Percentiles rank a stretch among this genome's conserved stretches.
Evolutionary conservation across 2,113 vertebrate species (phyloP).

Genomic region (Uropsilus gracilis): DNA sequence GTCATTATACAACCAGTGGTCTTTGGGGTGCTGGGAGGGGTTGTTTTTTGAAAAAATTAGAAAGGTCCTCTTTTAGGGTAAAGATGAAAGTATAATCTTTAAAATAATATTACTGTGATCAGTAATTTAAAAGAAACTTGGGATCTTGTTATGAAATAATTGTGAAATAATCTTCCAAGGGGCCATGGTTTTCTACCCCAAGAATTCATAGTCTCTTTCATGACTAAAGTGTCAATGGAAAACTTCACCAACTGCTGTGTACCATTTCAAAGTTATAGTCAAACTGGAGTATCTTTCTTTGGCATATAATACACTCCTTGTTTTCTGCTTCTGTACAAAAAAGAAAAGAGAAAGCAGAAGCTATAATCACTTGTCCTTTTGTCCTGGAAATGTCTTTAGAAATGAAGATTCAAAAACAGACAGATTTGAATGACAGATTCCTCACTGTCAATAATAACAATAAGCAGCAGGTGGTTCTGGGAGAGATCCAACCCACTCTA

Average conservation of each 20-base stretch:
- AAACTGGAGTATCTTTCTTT: not conserved
- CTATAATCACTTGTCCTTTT: not conserved
- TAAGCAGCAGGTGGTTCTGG: not conserved
- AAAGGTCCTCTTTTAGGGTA: not conserved
- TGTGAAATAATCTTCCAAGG: not conserved
- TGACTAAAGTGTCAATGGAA: not conserved
- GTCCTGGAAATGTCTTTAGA: not conserved
- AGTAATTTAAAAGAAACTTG: not conserved
- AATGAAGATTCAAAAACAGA: not conserved
- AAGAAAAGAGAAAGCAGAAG: not conserved
- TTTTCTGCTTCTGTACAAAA: not conserved
- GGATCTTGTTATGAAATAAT: not conserved
- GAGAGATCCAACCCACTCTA: not conserved
- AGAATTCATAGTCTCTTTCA: not conserved
- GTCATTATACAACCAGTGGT: not conserved
- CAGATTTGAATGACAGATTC: not conserved
- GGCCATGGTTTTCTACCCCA: not conserved
- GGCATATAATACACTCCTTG: not conserved
- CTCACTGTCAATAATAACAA: not conserved
- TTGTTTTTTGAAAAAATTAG: not conserved
- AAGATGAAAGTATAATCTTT: not conserved
- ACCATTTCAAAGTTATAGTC: not conserved
- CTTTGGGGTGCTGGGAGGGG: not conserved
- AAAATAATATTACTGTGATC: constrained; percentile 14
- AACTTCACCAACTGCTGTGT: not conserved